Evolutionary conservation across 2,113 vertebrate species (phyloP).

Genomic region (Nothobranchius kuhntae): DNA sequence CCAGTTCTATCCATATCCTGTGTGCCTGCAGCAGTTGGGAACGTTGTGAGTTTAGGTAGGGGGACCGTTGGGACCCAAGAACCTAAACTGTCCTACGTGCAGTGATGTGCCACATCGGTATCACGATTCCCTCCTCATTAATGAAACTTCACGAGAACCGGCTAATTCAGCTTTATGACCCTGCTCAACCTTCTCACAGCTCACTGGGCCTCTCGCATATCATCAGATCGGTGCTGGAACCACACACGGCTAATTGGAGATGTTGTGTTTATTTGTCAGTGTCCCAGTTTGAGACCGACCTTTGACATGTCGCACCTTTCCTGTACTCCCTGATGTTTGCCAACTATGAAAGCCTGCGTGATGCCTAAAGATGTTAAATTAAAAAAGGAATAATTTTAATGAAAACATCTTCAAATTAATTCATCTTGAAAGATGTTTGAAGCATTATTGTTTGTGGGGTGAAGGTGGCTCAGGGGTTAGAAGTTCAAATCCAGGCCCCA

Average conservation of each 20-base stretch:
- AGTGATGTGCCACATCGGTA: constrained; percentile 28
- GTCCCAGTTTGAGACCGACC: constrained; percentile 43
- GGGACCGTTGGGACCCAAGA: neutral
- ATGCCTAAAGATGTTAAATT: no score
- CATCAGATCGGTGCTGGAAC: constrained; percentile 52
- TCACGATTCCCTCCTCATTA: constrained; percentile 59
- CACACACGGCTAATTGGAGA: constrained; percentile 55
- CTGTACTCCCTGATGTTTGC: constrained; percentile 20
- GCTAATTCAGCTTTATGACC: constrained; percentile 64
- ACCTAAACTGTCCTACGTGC: constrained; percentile 20
- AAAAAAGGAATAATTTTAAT: no score
- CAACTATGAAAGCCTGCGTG: neutral
- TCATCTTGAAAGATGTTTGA: no score
- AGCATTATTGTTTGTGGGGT: no score
- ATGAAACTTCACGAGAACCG: constrained; percentile 61
- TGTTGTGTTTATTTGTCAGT: constrained; percentile 43
- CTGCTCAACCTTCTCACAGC: constrained; percentile 44
- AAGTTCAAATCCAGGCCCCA: no score
- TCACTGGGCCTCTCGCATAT: constrained; percentile 49
- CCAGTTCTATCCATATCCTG: constrained; percentile 35
- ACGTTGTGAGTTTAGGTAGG: neutral
- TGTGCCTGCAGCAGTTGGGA: constrained; percentile 23
- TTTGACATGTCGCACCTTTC: constrained; percentile 53
- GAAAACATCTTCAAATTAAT: no score
- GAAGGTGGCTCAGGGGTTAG: no score